A percentile compares a stretch with the other conserved stretches of the same genome.
Conservation (phyloP, 2,113 vertebrate genomes). For the Otis tarda region DNA sequence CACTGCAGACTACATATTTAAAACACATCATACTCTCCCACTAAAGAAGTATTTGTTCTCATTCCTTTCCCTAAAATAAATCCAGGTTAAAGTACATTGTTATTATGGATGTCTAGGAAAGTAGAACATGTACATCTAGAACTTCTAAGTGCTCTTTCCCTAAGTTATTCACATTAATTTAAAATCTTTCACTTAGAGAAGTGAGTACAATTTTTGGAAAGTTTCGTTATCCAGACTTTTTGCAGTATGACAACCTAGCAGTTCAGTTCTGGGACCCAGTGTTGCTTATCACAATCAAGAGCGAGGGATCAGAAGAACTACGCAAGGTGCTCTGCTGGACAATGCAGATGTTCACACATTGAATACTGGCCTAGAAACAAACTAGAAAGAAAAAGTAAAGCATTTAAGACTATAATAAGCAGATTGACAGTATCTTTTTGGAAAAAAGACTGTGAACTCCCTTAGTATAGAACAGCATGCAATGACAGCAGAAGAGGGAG, state of each 20-base stretch:
- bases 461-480: not conserved
- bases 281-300: not conserved
- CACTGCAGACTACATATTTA: not conserved
- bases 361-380: not conserved
- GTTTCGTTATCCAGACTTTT: not conserved
- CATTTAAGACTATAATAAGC: not conserved
- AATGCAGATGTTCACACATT: not conserved
- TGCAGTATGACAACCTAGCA: not conserved
- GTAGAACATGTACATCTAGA: not conserved
- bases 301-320: not conserved
- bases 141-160: not conserved
- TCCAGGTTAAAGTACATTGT: not conserved
- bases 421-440: not conserved
- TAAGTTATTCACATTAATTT: not conserved
- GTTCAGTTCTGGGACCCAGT: not conserved
- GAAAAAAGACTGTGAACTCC: not conserved
- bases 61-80: slow-evolving; percentile 27
- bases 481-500: not conserved
- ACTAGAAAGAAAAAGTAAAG: not conserved
- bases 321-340: not conserved
- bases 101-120: slow-evolving; percentile 14
- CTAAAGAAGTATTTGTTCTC: slow-evolving; percentile 9
- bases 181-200: not conserved
- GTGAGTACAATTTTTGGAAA: not conserved
- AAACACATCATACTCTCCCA: not conserved